Conservation (phyloP, 2,797 vertebrate species). For the Pelochelys cantorii region DNA sequence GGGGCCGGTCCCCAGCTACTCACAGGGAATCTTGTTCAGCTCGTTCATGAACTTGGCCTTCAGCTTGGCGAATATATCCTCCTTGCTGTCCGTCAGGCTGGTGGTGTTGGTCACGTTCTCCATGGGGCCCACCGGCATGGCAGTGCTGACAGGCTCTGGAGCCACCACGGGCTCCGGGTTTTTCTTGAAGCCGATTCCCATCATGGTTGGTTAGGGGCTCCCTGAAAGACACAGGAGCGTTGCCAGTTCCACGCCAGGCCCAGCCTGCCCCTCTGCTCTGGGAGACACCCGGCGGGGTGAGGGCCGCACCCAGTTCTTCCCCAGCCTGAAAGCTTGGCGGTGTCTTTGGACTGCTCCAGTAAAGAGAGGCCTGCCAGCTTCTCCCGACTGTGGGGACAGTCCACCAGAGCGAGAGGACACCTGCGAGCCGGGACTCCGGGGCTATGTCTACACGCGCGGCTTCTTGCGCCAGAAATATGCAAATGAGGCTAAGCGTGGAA, state of each 20-base stretch:
- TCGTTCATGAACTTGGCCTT: constrained; percentile 95
- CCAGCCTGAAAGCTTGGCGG: background rate
- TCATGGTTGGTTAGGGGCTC: constrained; percentile 70
- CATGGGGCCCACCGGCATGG: constrained; percentile 71
- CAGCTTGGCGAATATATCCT: constrained; percentile 90
- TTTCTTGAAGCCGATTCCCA: constrained; percentile 75
- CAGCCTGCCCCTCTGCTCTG: too few relatives aligned
- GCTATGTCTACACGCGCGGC: too few relatives aligned
- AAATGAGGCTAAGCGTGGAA: too few relatives aligned
- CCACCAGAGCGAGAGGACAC: background rate
- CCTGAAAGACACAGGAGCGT: constrained; percentile 31
- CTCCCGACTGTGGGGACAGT: background rate
- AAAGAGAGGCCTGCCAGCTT: background rate
- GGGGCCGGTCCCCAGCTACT: constrained; percentile 75
- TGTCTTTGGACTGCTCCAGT: fast-evolving
- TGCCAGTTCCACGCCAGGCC: fast-evolving
- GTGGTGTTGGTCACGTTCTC: constrained; percentile 88
- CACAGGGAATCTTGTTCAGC: constrained; percentile 94
- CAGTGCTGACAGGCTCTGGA: constrained; percentile 65
- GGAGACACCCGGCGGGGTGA: background rate
- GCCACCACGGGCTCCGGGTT: constrained; percentile 75
- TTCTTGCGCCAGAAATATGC: too few relatives aligned
- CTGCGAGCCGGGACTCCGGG: fast-evolving
- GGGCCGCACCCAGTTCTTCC: background rate
- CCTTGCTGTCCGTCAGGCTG: constrained; percentile 84